Conservation (phyloP, 1,140 invertebrate genomes). For the Apis laboriosa region DNA sequence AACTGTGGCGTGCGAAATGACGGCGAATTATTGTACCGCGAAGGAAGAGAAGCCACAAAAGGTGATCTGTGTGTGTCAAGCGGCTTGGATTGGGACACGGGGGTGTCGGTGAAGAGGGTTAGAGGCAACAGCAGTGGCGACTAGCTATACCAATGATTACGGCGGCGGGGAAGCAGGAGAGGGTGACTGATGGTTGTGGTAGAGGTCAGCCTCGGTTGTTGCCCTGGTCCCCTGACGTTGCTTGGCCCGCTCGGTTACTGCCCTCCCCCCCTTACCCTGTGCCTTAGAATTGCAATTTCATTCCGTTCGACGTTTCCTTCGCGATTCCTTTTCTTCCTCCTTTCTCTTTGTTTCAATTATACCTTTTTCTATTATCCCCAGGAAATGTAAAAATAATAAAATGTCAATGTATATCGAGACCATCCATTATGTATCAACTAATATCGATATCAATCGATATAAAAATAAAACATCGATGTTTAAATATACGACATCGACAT, state of each 20-base stretch:
- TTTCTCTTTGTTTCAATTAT: conserved; percentile 14
- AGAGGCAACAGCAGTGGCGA: not conserved
- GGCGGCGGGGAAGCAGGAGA: not conserved
- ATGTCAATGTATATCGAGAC: no score
- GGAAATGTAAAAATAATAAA: no score
- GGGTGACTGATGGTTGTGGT: conserved; percentile 52
- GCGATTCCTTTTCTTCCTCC: conserved; percentile 11
- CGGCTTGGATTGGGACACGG: not conserved
- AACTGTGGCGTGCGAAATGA: conserved; percentile 50
- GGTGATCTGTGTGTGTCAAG: not conserved
- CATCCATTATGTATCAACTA: no score
- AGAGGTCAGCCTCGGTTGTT: conserved; percentile 73
- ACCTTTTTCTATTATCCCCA: not conserved
- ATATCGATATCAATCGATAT: no score
- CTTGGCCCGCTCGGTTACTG: conserved; percentile 57
- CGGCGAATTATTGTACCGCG: conserved; percentile 43
- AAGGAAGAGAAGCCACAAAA: conserved; percentile 37
- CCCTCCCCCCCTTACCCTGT: not conserved
- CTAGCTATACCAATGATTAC: not conserved
- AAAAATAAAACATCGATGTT: no score
- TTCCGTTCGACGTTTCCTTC: conserved; percentile 9
- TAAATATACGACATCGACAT: no score
- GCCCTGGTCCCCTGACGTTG: conserved; percentile 61
- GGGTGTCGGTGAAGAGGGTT: not conserved
- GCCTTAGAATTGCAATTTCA: conserved; percentile 15